Evolutionary conservation across 2,888 invertebrate genomes (phyloP).

Genomic region (Microdon myrmicae): DNA sequence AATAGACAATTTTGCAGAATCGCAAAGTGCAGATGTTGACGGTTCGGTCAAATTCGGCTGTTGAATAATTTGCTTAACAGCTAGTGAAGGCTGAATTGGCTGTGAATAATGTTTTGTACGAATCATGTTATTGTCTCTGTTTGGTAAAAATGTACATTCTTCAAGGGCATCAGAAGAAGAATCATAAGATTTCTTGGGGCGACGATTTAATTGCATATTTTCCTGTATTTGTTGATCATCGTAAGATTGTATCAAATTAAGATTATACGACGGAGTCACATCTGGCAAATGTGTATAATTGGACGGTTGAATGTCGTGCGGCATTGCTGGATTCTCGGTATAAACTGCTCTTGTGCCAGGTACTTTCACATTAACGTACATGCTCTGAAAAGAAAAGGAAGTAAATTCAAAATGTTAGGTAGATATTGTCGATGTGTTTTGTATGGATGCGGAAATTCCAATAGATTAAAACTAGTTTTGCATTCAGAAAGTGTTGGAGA

Average conservation of each 20-base stretch:
- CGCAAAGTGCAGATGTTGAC: constrained; percentile 13
- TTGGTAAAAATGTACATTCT: constrained; percentile 28
- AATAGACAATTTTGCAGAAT: constrained; percentile 27
- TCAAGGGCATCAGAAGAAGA: constrained; percentile 53
- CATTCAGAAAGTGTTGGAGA: no score
- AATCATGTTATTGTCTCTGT: constrained; percentile 26
- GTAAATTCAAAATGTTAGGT: neutral
- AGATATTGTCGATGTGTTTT: no score
- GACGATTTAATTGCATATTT: constrained; percentile 15
- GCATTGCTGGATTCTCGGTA: constrained; percentile 62
- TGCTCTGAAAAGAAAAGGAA: constrained; percentile 55
- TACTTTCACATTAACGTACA: constrained; percentile 63
- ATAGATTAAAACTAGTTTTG: no score
- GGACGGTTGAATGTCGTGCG: constrained; percentile 48
- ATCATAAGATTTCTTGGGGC: constrained; percentile 40
- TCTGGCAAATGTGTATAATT: constrained; percentile 28
- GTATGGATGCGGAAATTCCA: no score
- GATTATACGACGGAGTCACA: constrained; percentile 13
- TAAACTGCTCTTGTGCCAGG: constrained; percentile 58
- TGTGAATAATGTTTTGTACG: constrained; percentile 23
- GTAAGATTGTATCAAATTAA: constrained; percentile 10
- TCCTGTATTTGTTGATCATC: constrained; percentile 15
- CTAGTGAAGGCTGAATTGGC: constrained; percentile 29
- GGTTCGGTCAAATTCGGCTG: constrained; percentile 60
- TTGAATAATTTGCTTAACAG: constrained; percentile 60